These are phyloP conservation scores for Metopolophium dirhodum DNA, from an alignment of 1,140 invertebrate species.

Conservation along the genomic window DNA sequence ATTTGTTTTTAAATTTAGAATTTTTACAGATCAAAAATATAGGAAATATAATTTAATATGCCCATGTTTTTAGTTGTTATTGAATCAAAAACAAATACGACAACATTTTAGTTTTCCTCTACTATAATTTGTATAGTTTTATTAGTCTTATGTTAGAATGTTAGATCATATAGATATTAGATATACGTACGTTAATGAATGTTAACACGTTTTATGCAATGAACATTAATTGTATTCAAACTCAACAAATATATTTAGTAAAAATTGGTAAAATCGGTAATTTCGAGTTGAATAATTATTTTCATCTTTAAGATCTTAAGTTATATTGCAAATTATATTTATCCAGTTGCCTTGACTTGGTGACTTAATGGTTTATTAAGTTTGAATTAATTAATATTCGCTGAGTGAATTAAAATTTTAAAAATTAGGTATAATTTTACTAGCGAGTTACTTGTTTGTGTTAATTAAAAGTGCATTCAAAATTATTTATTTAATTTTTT, in stretches of 20 bases:
- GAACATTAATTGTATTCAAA: neutral
- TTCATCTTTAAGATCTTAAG: neutral
- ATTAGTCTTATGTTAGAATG: neutral
- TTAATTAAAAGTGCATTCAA: conserved; percentile 24
- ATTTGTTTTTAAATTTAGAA: neutral
- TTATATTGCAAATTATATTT: conserved; percentile 37
- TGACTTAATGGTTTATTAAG: conserved; percentile 35
- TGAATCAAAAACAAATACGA: neutral
- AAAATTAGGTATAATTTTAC: neutral
- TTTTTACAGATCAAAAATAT: neutral
- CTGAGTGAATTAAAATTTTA: neutral
- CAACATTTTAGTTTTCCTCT: neutral
- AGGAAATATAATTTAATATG: neutral
- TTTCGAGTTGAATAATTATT: neutral
- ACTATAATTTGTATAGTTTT: neutral
- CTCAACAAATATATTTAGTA: neutral
- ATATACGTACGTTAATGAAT: neutral
- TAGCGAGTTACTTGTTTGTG: neutral
- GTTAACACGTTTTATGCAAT: neutral
- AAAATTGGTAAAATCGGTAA: neutral
- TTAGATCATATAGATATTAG: neutral
- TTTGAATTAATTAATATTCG: neutral
- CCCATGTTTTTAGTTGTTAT: neutral
- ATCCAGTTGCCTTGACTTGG: neutral
- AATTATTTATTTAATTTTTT: neutral